phyloP scores from a whole-genome alignment of 1,140 invertebrate species.

The Melipona quadrifasciata region DNA sequence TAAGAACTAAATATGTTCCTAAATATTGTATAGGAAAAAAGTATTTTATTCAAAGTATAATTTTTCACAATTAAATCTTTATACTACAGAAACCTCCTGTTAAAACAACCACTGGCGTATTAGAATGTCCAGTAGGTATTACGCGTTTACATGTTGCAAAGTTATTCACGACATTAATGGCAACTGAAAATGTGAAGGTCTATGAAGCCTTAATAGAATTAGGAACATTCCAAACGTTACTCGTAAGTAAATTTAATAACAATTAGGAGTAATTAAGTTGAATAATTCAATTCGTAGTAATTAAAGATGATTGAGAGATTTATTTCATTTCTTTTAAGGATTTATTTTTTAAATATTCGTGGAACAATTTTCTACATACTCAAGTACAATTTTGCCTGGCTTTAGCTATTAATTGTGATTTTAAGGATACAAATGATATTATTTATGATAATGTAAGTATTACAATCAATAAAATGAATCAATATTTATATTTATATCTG shows the following conservation, averaged over 20 bases:
- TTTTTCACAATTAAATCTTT: background rate
- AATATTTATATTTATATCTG: background rate
- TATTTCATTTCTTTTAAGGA: conserved; percentile 82
- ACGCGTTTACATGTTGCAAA: conserved; percentile 89
- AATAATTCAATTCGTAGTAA: background rate
- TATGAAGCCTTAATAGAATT: conserved; percentile 81
- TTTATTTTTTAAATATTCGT: conserved; percentile 91
- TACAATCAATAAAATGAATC: conserved; percentile 30
- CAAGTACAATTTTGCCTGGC: conserved; percentile 89
- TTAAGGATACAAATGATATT: conserved; percentile 77
- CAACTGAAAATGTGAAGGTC: conserved; percentile 85
- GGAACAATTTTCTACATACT: conserved; percentile 95
- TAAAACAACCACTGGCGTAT: conserved; percentile 84
- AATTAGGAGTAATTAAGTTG: background rate
- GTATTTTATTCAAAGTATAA: conserved; percentile 12
- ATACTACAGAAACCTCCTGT: conserved; percentile 83
- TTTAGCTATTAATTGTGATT: conserved; percentile 84
- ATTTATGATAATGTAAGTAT: conserved; percentile 83
- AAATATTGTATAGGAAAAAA: background rate
- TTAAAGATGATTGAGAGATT: conserved; percentile 7
- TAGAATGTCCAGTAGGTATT: conserved; percentile 89
- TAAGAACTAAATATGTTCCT: background rate
- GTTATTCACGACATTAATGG: conserved; percentile 87
- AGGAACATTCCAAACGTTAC: conserved; percentile 84
- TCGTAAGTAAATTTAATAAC: conserved; percentile 81